A percentile compares a stretch with the other conserved stretches of the same genome.
Conservation (phyloP, 2,113 vertebrate species). For the Colius striatus region DNA sequence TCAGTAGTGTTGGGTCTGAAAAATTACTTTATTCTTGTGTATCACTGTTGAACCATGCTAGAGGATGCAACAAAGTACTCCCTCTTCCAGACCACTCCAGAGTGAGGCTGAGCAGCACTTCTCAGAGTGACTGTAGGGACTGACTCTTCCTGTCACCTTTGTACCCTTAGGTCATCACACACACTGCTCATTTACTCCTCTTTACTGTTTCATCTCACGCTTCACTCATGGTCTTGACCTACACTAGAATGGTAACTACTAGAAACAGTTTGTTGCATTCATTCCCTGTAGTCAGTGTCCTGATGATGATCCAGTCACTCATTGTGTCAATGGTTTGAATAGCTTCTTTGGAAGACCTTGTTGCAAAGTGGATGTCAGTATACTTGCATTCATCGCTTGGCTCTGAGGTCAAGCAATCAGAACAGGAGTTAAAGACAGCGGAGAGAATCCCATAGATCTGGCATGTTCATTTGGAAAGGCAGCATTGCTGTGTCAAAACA, state of each 20-base stretch:
- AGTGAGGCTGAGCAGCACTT: not conserved
- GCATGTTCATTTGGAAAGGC: not conserved
- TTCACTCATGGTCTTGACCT: not conserved
- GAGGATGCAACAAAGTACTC: not conserved
- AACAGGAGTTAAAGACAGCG: not conserved
- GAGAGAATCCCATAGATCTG: not conserved
- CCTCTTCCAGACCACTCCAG: rapidly evolving
- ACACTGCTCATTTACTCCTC: not conserved
- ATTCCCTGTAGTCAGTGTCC: not conserved
- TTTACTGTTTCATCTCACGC: not conserved
- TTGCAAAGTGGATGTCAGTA: not conserved
- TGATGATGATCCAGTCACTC: not conserved
- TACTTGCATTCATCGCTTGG: not conserved
- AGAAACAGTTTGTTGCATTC: not conserved
- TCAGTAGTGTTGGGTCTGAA: not conserved
- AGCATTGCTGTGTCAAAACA: not conserved
- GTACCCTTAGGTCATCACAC: not conserved
- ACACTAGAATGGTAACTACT: not conserved
- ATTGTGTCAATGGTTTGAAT: not conserved
- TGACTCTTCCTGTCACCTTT: not conserved
- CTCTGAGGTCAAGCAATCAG: not conserved
- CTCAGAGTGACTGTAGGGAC: not conserved
- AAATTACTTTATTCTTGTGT: not conserved
- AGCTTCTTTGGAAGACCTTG: not conserved
- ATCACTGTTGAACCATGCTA: not conserved